Conservation (phyloP, 35 echinoderm and acorn worm species). For the Ptychodera flava region DNA sequence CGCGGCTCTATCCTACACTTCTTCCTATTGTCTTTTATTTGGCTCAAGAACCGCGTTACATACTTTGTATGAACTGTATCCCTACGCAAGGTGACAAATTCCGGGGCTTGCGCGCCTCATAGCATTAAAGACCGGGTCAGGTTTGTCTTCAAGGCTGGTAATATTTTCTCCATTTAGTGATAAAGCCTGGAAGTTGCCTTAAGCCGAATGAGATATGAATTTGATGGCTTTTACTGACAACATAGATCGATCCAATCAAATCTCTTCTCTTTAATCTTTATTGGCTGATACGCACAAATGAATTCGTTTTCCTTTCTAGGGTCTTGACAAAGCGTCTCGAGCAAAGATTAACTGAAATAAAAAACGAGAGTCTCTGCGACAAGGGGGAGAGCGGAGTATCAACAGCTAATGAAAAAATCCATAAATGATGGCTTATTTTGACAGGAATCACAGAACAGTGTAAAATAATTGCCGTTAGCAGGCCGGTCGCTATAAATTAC, state of each 20-base stretch:
- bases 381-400: not conserved
- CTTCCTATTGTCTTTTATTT: too few species aligned
- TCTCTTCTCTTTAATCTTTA: too few species aligned
- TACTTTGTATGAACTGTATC: too few species aligned
- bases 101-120: too few species aligned
- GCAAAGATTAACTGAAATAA: not conserved
- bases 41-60: too few species aligned
- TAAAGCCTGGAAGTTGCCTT: not conserved
- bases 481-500: not conserved
- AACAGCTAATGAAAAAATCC: not conserved
- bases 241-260: not conserved
- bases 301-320: too few species aligned
- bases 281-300: too few species aligned
- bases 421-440: not conserved
- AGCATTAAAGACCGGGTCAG: not conserved
- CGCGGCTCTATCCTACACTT: too few species aligned
- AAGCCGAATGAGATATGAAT: not conserved
- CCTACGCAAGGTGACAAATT: too few species aligned
- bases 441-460: not conserved
- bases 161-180: not conserved
- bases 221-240: not conserved
- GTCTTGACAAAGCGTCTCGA: too few species aligned
- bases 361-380: not conserved
- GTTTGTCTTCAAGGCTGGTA: not conserved
- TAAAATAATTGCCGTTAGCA: not conserved